Percentiles rank a stretch among this genome's conserved stretches.
phyloP scores from a whole-genome alignment of 2,113 vertebrate species.

The Fukomys damarensis region DNA sequence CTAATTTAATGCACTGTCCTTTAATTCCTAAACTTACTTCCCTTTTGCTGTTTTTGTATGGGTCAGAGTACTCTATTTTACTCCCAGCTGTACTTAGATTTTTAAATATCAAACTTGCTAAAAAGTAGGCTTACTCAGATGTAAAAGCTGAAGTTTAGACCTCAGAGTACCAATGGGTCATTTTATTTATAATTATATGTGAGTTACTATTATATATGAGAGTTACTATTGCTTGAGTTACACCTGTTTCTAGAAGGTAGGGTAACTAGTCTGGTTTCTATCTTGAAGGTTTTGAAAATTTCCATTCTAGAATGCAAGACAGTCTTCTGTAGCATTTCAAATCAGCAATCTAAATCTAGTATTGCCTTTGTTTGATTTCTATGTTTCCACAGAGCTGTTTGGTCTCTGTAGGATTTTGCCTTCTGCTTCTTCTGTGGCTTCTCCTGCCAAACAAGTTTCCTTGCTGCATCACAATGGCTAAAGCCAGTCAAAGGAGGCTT shows the following conservation, averaged over 20 bases:
- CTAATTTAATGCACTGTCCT: not conserved
- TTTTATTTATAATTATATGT: not conserved
- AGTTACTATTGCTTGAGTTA: not conserved
- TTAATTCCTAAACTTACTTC: not conserved
- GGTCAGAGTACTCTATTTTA: not conserved
- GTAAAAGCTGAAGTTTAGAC: not conserved
- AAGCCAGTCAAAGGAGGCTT: conserved; percentile 60
- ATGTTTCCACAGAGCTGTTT: conserved; percentile 1
- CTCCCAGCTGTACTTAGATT: not conserved
- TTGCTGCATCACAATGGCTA: conserved; percentile 51
- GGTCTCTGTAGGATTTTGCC: conserved; percentile 18
- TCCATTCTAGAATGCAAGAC: not conserved
- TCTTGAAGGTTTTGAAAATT: not conserved
- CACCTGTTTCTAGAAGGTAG: not conserved
- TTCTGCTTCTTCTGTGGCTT: not conserved
- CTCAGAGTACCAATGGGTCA: not conserved
- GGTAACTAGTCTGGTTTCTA: conserved; percentile 40
- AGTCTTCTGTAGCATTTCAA: not conserved
- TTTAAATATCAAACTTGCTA: conserved; percentile 24
- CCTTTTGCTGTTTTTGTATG: not conserved
- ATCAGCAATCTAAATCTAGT: not conserved
- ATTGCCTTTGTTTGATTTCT: conserved; percentile 24
- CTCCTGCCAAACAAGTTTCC: conserved; percentile 42
- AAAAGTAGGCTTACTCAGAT: not conserved
- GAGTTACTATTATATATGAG: not conserved